Conservation (phyloP, 1,140 invertebrate genomes). For the Mycetomoellerius zeteki region DNA sequence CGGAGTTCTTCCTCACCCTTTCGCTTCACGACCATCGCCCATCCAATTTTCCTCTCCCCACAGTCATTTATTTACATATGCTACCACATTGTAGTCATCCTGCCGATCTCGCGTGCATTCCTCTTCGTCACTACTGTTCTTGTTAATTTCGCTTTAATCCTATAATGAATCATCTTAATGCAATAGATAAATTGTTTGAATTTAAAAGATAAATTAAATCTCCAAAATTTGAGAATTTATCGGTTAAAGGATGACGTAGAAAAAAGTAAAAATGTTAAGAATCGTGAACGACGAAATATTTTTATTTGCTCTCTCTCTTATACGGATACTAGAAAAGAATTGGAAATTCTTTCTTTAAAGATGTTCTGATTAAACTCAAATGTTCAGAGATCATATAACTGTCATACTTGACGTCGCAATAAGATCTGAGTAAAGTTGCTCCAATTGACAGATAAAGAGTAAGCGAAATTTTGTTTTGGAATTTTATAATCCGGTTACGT, state of each 20-base stretch:
- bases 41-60: background rate
- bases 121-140: background rate
- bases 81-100: constrained; percentile 49
- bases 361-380: background rate
- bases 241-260: background rate
- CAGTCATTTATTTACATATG: constrained; percentile 51
- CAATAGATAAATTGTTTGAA: background rate
- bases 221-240: background rate
- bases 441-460: background rate
- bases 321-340: background rate
- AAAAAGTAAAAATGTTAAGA: background rate
- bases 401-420: background rate
- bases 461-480: background rate
- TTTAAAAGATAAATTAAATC: background rate
- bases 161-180: background rate
- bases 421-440: background rate
- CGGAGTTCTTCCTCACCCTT: background rate
- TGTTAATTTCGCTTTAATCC: constrained; percentile 33
- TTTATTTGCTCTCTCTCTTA: background rate
- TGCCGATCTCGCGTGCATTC: background rate
- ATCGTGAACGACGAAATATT: background rate
- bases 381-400: background rate
- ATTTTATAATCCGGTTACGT: background rate
- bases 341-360: background rate
- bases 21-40: constrained; percentile 26